Base-by-base conservation (phyloP, 1,140 invertebrate species). In the Drosophila ogumai region DNA sequence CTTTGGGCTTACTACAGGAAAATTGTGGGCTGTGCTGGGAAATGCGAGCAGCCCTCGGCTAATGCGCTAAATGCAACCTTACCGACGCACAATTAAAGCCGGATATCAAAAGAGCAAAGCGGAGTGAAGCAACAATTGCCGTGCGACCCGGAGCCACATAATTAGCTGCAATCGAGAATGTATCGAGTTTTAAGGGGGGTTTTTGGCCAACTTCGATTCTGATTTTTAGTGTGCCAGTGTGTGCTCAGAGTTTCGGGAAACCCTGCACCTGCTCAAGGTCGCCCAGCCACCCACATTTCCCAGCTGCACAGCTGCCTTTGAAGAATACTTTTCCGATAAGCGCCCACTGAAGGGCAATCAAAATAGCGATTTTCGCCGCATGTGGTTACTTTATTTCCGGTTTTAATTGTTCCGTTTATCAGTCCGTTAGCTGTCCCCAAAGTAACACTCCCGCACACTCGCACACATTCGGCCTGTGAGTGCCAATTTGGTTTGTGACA, bases 401-500 rank as follows among this genome's bases (percentile, higher is more conserved):
- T 79, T 90, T 65, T 78, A 88, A 88, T 85, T 80, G 84, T 75
- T 63, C 65, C 66, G 17, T 44, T 90, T 88, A 90, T 90, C 85
- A 73, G 58, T 7, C 56, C 65, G 60, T 80, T 85, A 63, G 81
- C 81, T 81, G 66, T 88, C 78, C 81, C 78, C 71, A 65, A 58
- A 59, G 74, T 69, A 71, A 71, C 46, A 64, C 65, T 59, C 40
- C 47, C 22, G 31, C 66, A 67, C 58, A 60, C 61, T 47, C 49
- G 1, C 3, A 46, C 44, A 43, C 38, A 41, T 4, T 52, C 60
- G 28, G 36, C 66, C 64, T 69, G 56, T 49, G 65, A 75, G 81
- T 90, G 85, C 77, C 85, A 90, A 88, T 88, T 85, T 75, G 32
- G 75, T 57, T 67, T 88, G 65, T 88, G 85, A 88, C 85, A 90